Base-by-base conservation (phyloP, 2,888 invertebrate species). In the Caenorhabditis sp. region DNA sequence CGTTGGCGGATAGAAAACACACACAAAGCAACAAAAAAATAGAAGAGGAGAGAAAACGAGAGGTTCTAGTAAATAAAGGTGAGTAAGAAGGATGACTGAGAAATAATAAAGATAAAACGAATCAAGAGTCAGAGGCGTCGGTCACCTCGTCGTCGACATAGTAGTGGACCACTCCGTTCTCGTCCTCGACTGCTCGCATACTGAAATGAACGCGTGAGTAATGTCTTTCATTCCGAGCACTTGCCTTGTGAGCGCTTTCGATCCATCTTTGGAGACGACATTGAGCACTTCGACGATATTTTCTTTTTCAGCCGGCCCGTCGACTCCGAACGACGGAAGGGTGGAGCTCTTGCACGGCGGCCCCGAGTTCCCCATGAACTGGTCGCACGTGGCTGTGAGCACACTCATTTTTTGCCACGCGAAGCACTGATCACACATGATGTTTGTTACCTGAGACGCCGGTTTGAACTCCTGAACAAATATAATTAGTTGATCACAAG, bases 371-470 rank as follows among this genome's bases (percentile, higher is more conserved):
- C 45, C 27, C 15, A 61, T 50, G n/a, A 59, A 52, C 58, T 68
- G 66, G 50, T 80, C 80, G 22, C 77, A 80, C 26, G 68, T 79
- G 59, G 81, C 78, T 0, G 82, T 82, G 26, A 78, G 71, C 71
- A 83, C 70, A 39, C 78, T 56, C 63, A 79, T 80, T 53, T 86
- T 85, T 58, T 88, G 88, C 50, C 74, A 80, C 22, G 81, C 83
- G 50, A 89, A 87, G 62, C 88, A 88, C 26, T 72, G 70, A 26
- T 79, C 79, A 72, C 88, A 88, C 53, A 89, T 83, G 79, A 88
- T 87, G 58, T 89, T 88, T 20, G 87, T 86, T n/a, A 82, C 75
- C 35, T 86, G 86, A 1, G 86, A 83, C 1, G 87, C 87, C 6
- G 80, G 83, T 79, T 85, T 73, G 65, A 81, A 77, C 46, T 66